Base-by-base conservation (phyloP, 1,140 invertebrate species). In the Drosophila sturtevanti region DNA sequence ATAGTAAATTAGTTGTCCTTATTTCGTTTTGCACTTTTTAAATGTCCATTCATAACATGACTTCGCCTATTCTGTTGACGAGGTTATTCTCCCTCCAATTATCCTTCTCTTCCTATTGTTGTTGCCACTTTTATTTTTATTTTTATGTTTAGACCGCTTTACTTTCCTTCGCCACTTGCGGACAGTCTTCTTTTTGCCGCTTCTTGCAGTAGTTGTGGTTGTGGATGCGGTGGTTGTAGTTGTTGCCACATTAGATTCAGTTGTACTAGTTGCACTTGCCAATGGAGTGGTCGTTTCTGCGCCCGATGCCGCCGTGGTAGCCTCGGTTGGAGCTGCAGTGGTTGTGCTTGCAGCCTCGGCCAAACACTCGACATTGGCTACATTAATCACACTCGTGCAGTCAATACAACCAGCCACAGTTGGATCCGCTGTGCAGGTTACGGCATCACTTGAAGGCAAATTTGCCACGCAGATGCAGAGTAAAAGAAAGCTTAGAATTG, bases 321-420 rank as follows among this genome's bases (percentile, higher is more conserved):
- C 38, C 11, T 7, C 54, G 0, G 44, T 22, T 0, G 48, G 9
- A 0, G 34, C 59, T 31, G 16, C 22, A 2, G 41, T 44, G 1
- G 56, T n/a, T 7, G 55, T 6, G 3, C 38, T 12, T 2, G 51
- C 27, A 35, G 34, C 55, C 11, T 21, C 64, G 10, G 41, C 21
- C 34, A 35, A n/a, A 31, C 70, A 72, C 2, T 72, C 70, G 0
- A 16, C n/a, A 24, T 59, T 4, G 0, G 14, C 44, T 1, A 1
- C 61, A 18, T 73, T 73, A 14, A 12, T 16, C 0, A 24, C 4
- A 22, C 27, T 35, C 0, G n/a, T 16, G 10, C 71, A 73, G 37
- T 73, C 66, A 12, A 22, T 64, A n/a, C 56, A 69, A 1, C 48
- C 71, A 12, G 14, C 12, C 1, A 54, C 51, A 5, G 51, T 54